These are phyloP conservation scores for Trididemnum miniatum DNA, from an alignment of 23 tunicate genomes.

Conservation along the genomic window DNA sequence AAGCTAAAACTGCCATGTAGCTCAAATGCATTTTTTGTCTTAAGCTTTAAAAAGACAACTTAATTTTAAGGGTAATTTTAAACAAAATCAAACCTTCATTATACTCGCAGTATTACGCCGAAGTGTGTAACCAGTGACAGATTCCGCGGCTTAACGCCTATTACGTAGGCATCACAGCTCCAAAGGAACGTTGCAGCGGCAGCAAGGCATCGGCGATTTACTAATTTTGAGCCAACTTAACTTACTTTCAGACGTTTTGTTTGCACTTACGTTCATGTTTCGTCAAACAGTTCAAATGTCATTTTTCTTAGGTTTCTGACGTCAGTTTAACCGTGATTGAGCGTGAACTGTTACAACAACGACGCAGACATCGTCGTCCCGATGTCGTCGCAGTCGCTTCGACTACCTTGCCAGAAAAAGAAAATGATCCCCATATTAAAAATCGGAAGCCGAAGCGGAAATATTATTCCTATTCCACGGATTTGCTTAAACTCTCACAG, in stretches of 20 bases:
- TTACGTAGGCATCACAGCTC: no score
- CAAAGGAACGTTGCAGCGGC: no score
- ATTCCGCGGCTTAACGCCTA: no score
- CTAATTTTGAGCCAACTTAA: no score
- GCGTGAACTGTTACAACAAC: neutral
- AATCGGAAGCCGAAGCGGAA: neutral
- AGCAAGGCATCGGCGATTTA: no score
- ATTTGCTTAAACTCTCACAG: conserved; percentile 1
- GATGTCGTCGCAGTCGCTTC: conserved; percentile 7
- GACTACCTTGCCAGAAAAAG: neutral
- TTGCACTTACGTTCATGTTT: neutral
- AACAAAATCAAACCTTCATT: no score
- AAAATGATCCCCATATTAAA: conserved; percentile 1
- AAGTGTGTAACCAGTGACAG: no score
- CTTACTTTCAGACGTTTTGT: neutral
- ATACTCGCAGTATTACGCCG: no score
- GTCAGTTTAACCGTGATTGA: neutral
- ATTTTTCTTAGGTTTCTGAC: neutral
- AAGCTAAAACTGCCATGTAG: no score
- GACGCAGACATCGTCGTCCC: neutral
- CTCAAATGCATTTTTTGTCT: no score
- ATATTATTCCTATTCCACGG: neutral
- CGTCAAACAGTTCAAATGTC: neutral
- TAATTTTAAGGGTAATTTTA: no score
- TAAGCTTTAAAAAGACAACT: no score